Base-by-base conservation (phyloP, 2,888 invertebrate species). In the Apamea crenata region DNA sequence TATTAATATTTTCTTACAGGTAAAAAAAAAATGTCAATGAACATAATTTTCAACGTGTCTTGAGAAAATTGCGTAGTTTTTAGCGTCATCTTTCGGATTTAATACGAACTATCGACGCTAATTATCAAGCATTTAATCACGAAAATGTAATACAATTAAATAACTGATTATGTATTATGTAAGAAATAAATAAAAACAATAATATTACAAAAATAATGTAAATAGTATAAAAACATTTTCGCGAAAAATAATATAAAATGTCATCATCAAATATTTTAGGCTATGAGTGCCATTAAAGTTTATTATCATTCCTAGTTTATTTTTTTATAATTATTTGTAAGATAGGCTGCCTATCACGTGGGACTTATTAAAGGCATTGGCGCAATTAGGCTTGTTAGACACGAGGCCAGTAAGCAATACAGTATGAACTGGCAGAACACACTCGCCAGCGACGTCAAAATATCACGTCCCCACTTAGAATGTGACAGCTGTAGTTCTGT, bases 201-300 rank as follows among this genome's bases (percentile, higher is more conserved):
- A 67, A 59, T 74, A 78, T 59, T 36, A 61, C 71, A 78, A 72
- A 78, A 56, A 65, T 12, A 32, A 86, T 89, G 88, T 89, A 89
- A 85, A 89, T 89, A 89, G 78, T 78, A 80, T 73, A 80, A 83
- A 36, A 80, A 47, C n/a, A 70, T 61, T 79, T 72, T 68, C 21
- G 32, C 59, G 68, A 81, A 76, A 83, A 72, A 69, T 47, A 21
- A 63, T 56, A 74, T 69, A 75, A 68, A 83, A 69, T 78, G 53
- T 84, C 84, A 82, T 80, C 87, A 88, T 90, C 91, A 91, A 84
- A 95, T 95, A 95, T 93, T 94, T 91, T 95, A 96, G 96, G 96
- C 96, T 96, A 95, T 94, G 94, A 95, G 96, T 96, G 96, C 96
- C 96, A 96, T 96, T 95, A 93, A 94, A 91, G 91, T 93, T 93